Base-by-base conservation (phyloP, 2,797 vertebrate genomes). In the Amblyopsis hoosieri region DNA sequence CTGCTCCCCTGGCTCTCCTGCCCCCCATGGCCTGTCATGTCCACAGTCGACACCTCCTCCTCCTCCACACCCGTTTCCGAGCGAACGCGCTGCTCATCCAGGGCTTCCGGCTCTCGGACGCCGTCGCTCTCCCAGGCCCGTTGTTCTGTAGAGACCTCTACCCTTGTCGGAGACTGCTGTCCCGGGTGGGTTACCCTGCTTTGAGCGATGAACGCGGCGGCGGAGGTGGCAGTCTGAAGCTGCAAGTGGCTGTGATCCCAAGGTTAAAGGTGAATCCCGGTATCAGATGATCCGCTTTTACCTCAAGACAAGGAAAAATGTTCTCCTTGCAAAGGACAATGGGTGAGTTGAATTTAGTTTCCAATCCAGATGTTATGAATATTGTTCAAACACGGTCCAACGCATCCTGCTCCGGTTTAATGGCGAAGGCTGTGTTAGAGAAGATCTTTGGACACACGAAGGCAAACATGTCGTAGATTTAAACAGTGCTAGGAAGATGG, bases 11-110 rank as follows among this genome's bases (percentile, higher is more conserved):
- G 78, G 52, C 76, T 80, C 14, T 87, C 85, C 78, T 78, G 76
- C 76, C 57, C 90, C 57, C 53, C 75, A 54, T 79, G 75, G 55
- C 93, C 86, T 87, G 92, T 95, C 93, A 94, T 95, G 89, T 91
- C 86, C 80, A 81, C 80, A 60, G 82, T 81, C 64, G 82, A 65
- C 75, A 78, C 87, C 84, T 85, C 85, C 89, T 85, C 72, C 69
- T 72, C 74, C 89, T 83, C 73, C 82, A 86, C 85, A 82, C 88
- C 91, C 80, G 75, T 33, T 67, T 84, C 80, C 31, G 49, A 55
- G 37, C 15, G 54, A 75, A 80, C 68, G 23, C 85, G 69, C 82
- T 85, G 82, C 75, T 90, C 92, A 93, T 93, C 85, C 92, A 93
- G 81, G 72, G 86, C 69, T 85, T 74, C 57, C 64, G 54, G 54